phyloP scores from a whole-genome alignment of 2,888 invertebrate genomes.

The Mylabris sibirica region DNA sequence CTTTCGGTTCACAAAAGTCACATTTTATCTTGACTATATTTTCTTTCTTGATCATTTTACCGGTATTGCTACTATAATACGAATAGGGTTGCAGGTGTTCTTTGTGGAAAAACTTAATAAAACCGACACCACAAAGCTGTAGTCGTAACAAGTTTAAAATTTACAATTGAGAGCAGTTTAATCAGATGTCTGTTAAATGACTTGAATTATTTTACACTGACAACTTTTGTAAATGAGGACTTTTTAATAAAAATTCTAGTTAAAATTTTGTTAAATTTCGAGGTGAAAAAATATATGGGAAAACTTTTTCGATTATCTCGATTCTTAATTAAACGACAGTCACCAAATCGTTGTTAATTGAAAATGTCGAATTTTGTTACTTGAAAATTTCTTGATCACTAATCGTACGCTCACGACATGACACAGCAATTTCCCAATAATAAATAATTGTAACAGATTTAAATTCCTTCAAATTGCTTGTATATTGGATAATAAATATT shows the following conservation, averaged over 20 bases:
- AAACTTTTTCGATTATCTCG: constrained; percentile 41
- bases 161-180: constrained; percentile 45
- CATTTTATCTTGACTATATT: constrained; percentile 17
- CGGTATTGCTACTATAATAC: neutral
- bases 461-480: neutral
- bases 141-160: constrained; percentile 47
- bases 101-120: constrained; percentile 51
- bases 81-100: constrained; percentile 45
- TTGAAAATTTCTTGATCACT: constrained; percentile 24
- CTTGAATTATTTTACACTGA: constrained; percentile 37
- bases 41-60: neutral
- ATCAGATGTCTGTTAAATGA: constrained; percentile 52
- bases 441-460: neutral
- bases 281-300: constrained; percentile 8
- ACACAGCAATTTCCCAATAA: neutral
- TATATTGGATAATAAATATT: neutral
- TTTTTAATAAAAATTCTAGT: constrained; percentile 27
- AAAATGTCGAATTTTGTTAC: constrained; percentile 32
- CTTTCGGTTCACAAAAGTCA: constrained; percentile 12
- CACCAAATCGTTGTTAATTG: constrained; percentile 28
- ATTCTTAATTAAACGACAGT: constrained; percentile 35
- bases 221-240: constrained; percentile 14
- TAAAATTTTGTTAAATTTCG: constrained; percentile 19
- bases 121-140: constrained; percentile 37
- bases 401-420: constrained; percentile 28